Conservation (phyloP, 2,113 vertebrate species). For the Grus americana region DNA sequence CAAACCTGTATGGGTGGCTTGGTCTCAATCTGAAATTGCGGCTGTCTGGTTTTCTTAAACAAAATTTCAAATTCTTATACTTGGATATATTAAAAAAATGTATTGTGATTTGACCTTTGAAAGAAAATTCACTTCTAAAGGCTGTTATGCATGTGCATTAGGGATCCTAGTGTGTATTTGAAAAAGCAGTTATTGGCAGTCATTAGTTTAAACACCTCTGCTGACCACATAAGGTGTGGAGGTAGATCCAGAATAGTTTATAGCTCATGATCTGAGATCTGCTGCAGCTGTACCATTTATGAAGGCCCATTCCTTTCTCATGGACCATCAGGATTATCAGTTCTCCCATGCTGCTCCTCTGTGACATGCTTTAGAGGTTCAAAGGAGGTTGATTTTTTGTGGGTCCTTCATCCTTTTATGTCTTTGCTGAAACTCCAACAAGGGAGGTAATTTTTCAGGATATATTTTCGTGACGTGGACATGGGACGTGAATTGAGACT, state of each 20-base stretch:
- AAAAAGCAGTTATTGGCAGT: background rate
- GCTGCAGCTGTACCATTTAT: background rate
- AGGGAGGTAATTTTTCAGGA: background rate
- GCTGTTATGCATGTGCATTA: background rate
- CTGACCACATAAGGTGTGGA: background rate
- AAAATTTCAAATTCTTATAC: background rate
- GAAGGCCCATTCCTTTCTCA: background rate
- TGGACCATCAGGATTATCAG: background rate
- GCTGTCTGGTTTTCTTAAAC: background rate
- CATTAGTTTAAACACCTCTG: background rate
- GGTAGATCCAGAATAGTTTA: background rate
- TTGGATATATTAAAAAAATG: background rate
- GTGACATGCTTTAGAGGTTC: background rate
- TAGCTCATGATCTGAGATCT: background rate
- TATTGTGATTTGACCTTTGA: background rate
- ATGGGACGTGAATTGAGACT: background rate
- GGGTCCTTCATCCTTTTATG: background rate
- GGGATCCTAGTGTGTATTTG: background rate
- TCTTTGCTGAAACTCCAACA: background rate
- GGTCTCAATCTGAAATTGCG: background rate
- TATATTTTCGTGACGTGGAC: background rate
- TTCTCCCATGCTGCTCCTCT: background rate
- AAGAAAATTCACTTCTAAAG: background rate
- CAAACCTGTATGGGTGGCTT: background rate
- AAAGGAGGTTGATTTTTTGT: background rate